Base-by-base conservation (phyloP, 2,113 vertebrate species). In the Albula glossodonta region DNA sequence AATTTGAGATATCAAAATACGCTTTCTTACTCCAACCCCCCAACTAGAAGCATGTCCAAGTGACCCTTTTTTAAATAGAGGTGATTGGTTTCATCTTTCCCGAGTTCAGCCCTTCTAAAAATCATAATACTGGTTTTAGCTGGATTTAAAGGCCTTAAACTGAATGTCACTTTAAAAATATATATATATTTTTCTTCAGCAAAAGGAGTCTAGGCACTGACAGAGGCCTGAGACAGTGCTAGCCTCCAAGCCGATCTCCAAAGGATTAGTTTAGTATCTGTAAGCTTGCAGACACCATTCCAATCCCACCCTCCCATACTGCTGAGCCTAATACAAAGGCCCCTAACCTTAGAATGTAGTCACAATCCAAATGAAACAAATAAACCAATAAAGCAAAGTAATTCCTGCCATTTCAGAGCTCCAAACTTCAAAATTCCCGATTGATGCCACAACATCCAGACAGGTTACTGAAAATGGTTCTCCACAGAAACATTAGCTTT, bases 211-310 rank as follows among this genome's bases (percentile, higher is more conserved):
- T 11, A n/a, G n/a, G 25, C 31, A n/a, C n/a, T 74, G n/a, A 74
- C 70, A 74, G 70, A 74, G 70, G 63, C 63, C 63, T 70, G 63
- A n/a, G 63, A 4, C 63, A 6, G 63, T 19, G 19, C 22, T 7
- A 17, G 8, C 5, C 63, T 70, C 63, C 6, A 12, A 56, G 53
- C 53, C 0, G 53, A 7, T 56, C 53, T 12, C 31, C 31, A 12
- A 70, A 70, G 17, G 63, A 70, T 70, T 31, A 90, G 89, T 88
- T 92, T 83, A 89, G 87, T 22, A 70, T 70, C n/a, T 86, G 1
- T 86, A 89, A 87, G 85, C 83, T 87, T 91, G 88, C 83, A 85
- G 83, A 86, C 11, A 86, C 84, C 80, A 87, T 51, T 56, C 31
- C 31, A 1, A 48, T 8, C 11, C 10, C 77, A 81, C 49, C 12